Percentiles rank a stretch among this genome's conserved stretches.
phyloP scores from a whole-genome alignment of 1,140 invertebrate genomes.

The Ceratina japonica region DNA sequence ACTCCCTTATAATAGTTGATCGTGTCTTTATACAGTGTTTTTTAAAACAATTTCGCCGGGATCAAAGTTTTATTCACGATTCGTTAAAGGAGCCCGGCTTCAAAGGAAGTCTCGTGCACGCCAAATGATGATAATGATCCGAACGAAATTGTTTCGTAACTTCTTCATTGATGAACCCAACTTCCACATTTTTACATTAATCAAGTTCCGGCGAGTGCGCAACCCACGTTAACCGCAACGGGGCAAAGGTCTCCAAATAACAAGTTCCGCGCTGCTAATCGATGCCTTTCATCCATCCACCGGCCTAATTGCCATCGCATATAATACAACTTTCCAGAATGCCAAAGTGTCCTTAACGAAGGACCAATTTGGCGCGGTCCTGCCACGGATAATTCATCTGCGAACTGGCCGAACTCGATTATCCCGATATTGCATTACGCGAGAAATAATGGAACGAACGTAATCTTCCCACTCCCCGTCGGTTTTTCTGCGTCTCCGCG shows the following conservation, averaged over 20 bases:
- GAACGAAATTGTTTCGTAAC: neutral
- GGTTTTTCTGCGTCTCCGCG: constrained; percentile 16
- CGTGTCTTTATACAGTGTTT: no score
- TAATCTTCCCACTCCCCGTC: constrained; percentile 29
- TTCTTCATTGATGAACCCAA: neutral
- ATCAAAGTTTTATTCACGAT: no score
- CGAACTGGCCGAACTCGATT: constrained; percentile 56
- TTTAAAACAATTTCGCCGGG: no score
- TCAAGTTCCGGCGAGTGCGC: neutral
- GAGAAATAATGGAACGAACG: constrained; percentile 53
- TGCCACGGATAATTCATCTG: constrained; percentile 56
- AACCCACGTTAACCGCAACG: neutral
- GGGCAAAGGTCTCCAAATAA: constrained; percentile 17
- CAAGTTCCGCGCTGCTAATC: constrained; percentile 22
- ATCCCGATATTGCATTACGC: constrained; percentile 54
- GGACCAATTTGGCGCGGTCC: constrained; percentile 47
- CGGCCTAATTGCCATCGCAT: constrained; percentile 45
- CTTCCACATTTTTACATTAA: constrained; percentile 3
- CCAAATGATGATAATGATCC: no score
- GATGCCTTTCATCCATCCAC: constrained; percentile 22
- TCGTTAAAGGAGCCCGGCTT: no score
- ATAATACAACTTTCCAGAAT: constrained; percentile 36
- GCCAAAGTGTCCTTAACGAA: constrained; percentile 48
- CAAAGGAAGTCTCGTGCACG: no score
- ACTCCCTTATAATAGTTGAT: neutral